These are phyloP conservation scores for Leptinotarsa lineolata DNA, from an alignment of 1,140 invertebrate genomes.

Conservation along the genomic window DNA sequence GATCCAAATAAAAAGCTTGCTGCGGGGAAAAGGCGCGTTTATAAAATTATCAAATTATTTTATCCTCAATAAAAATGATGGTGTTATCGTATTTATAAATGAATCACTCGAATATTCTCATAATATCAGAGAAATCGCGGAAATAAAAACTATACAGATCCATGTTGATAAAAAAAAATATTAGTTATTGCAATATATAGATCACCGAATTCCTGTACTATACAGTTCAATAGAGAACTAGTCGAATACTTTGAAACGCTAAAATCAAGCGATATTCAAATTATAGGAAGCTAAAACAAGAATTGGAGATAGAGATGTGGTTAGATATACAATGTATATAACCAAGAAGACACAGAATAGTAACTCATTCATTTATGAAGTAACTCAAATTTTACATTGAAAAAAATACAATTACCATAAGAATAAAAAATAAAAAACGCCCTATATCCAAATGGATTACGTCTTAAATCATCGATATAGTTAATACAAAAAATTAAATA, in stretches of 20 bases:
- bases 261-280: constrained; percentile 16
- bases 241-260: constrained; percentile 16
- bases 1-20: no score
- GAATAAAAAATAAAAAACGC: neutral
- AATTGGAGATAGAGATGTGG: neutral
- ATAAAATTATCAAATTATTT: no score
- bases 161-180: constrained; percentile 3
- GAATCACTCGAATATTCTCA: neutral
- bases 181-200: constrained; percentile 16
- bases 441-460: neutral
- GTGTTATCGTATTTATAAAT: constrained; percentile 13
- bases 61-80: constrained; percentile 22
- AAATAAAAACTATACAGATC: constrained; percentile 11
- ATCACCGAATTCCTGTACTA: constrained; percentile 14
- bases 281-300: constrained; percentile 6
- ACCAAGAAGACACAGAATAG: neutral
- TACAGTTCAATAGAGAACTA: constrained; percentile 7
- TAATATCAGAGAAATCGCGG: constrained; percentile 1
- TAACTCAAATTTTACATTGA: neutral
- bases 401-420: neutral
- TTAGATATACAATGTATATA: constrained; percentile 12
- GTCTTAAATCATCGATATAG: neutral
- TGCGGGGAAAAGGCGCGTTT: no score
- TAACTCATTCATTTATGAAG: neutral
- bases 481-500: neutral